Percentiles rank a stretch among this genome's conserved stretches.
These are phyloP conservation scores for Rhipidura dahli DNA, from an alignment of 2,113 vertebrate species.

Conservation along the genomic window DNA sequence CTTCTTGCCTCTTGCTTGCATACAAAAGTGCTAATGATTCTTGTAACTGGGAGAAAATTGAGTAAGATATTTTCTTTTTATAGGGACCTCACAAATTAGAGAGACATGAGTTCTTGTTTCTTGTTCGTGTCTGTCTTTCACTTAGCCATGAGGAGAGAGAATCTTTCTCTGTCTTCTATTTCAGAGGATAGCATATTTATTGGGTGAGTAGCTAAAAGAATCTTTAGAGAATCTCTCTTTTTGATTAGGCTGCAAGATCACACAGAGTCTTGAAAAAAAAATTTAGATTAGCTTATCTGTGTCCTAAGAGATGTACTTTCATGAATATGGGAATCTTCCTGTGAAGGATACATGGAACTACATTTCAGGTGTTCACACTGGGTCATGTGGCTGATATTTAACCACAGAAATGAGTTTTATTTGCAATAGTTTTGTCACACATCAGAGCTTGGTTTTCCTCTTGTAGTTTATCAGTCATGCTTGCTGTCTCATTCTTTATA, in stretches of 20 bases:
- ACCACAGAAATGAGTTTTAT: not conserved
- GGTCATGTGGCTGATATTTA: not conserved
- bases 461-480: not conserved
- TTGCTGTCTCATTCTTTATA: not conserved
- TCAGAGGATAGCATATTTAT: not conserved
- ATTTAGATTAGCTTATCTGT: not conserved
- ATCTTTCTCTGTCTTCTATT: not conserved
- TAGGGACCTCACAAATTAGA: not conserved
- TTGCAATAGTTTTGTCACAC: rapidly evolving
- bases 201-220: not conserved
- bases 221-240: not conserved
- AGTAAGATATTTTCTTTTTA: not conserved
- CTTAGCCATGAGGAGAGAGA: not conserved
- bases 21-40: not conserved
- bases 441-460: not conserved
- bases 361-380: not conserved
- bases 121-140: not conserved
- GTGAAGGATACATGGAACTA: not conserved
- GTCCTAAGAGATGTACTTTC: not conserved
- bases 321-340: not conserved
- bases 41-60: not conserved
- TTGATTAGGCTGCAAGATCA: not conserved
- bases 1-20: not conserved
- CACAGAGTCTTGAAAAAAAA: not conserved
- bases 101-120: not conserved